Evolutionary conservation across 2,888 invertebrate genomes (phyloP), one percentile per base, ranked within the genome.

Genomic region (Sinohyriopsis cumingii): DNA sequence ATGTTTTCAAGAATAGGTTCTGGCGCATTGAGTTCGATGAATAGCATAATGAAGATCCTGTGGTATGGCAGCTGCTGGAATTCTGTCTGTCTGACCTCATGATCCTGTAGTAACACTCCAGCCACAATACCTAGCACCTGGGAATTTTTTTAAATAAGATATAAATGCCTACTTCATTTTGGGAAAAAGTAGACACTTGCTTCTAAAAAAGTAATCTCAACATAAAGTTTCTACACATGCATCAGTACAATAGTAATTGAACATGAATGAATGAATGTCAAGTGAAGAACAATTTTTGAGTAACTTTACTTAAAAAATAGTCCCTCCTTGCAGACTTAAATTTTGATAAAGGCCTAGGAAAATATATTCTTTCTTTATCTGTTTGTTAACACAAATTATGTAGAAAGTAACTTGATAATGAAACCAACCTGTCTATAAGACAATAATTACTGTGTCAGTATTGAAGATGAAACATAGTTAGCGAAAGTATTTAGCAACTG

Each of bases 61-160:
- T 99, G 98, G 91, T 99, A 99, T 1, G 99, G 98, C 86, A 99
- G 92, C 91, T 99, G 98, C 88, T 99, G 98, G 91, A 99, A 99
- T 76, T 95, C 96, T 0, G 93, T 93, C 70, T 94, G 93, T 63
- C 96, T 94, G 78, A 95, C 94, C 79, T 99, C 99, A 84, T 99
- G 99, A 89, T 99, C 99, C 91, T 97, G 97, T 68, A 98, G 92
- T 72, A 99, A 91, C 69, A 98, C 97, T 3, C 98, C 98, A 9
- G 98, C 95, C 5, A 99, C 95, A 82, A 99, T 97, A 45, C 98
- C 98, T 77, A 98, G 92, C 25, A 92, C 89, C 90, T 91, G 79
- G 20, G 57, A 57, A 57, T 5, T 0, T 55, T 18, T 22, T 18
- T 5, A 12, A 54, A 24, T 64, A 55, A 18, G 5, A 56, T 12